These are phyloP conservation scores for Propithecus deckenii DNA, from an alignment of 2,797 vertebrate genomes.

Conservation along the genomic window DNA sequence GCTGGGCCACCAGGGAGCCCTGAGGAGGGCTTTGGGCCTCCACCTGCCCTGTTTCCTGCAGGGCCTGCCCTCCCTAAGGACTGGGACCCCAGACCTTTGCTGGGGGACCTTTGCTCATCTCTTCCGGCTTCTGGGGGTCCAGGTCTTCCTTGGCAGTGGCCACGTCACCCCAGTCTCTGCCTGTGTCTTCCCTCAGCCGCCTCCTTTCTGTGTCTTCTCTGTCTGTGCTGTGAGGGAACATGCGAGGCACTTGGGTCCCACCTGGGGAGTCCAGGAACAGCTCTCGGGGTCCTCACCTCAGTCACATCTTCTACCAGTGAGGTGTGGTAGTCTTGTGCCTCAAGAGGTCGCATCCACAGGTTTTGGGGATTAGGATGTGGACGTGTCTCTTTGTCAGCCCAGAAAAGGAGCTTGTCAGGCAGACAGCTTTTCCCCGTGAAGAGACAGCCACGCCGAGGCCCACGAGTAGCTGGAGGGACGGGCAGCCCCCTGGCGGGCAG, in stretches of 20 bases:
- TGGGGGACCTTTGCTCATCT: not conserved
- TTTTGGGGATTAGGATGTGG: not conserved
- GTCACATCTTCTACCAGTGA: not conserved
- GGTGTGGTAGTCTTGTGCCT: not conserved
- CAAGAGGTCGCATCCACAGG: not conserved
- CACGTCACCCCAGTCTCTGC: not conserved
- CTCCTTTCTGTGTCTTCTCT: too few species aligned
- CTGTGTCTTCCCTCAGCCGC: not conserved
- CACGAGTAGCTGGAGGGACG: not conserved
- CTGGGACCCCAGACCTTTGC: not conserved
- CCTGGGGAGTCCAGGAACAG: too few species aligned
- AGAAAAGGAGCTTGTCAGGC: not conserved
- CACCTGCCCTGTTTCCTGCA: not conserved
- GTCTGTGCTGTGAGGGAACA: not conserved
- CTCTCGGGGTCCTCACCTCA: not conserved
- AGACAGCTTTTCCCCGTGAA: not conserved
- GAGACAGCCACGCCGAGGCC: too few species aligned
- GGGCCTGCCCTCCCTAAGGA: not conserved
- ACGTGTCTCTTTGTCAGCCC: not conserved
- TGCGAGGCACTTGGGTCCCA: not conserved
- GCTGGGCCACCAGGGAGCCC: not conserved
- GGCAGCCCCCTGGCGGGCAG: too few species aligned
- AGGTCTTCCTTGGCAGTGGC: not conserved
- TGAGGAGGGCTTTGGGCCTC: not conserved
- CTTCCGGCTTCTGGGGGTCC: not conserved